Base-by-base conservation (phyloP, 2,113 vertebrate species). In the Atherinomorus stipes region DNA sequence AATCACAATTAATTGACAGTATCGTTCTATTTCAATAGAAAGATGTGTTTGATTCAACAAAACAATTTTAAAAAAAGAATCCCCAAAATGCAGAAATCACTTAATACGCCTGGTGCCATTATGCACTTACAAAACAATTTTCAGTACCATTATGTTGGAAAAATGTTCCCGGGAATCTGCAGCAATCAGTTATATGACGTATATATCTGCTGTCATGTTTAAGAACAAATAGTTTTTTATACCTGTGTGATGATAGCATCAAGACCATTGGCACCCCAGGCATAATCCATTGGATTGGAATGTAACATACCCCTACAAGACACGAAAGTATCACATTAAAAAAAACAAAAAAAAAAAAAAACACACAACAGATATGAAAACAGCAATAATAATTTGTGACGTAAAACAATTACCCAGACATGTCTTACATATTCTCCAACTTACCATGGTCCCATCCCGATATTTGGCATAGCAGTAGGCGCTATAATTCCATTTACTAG, bases 191-290 rank as follows among this genome's bases (percentile, higher is more conserved):
- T 4, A 68, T 21, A 34, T 54, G 1, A 16, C 64, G 49, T 18
- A 28, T 52, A n/a, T 23, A 44, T 60, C 52, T 22, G 23, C 22
- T 56, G 40, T 34, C 7, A 45, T 15, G 26, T 45, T n/a, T 63
- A 34, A 26, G 23, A 42, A 49, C 4, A 56, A 40, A 10, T 13
- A n/a, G n/a, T 16, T n/a, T 44, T 11, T 60, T 34, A 45, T 80
- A 99, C 98, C 95, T 99, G 97, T 22, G 97, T 98, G 71, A 99
- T 98, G 75, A 99, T 98, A 0, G 96, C 94, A 56, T 98, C 97
- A 72, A 99, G 92, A 73, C 97, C 98, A 0, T 98, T 98, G 78
- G 95, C 96, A 38, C 97, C 97, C 98, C 97, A 99, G 2, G 97
- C 97, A 0, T 98, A 99, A 91, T 99, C 97, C 96, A 98, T 97